Evolutionary conservation across 2,113 vertebrate genomes (phyloP), one percentile per base, ranked within the genome.

Genomic region (Herpetotheres cachinnans): DNA sequence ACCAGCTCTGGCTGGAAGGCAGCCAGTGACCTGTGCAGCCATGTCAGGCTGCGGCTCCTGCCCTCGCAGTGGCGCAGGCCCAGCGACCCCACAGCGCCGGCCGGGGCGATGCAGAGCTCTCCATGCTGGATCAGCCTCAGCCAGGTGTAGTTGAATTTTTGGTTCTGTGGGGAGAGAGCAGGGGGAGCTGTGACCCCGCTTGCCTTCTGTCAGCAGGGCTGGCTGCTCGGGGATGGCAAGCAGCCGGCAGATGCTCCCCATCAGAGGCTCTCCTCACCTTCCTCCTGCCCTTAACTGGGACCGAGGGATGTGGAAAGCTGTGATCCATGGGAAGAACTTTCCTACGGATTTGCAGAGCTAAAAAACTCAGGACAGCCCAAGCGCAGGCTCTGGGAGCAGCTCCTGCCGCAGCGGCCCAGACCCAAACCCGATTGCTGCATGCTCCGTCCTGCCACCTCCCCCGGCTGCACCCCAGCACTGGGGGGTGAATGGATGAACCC

Each of bases 61-160:
- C 84, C 94, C 94, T 98, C 97, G 61, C 99, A 99, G 18, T 5
- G 93, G 19, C 52, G 87, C 94, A 99, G 92, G 16, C 69, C 61
- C 55, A 98, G 76, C 6, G 82, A 38, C 18, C 66, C 95, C 6
- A 76, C 44, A 2, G 86, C 21, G 40, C 90, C 87, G 0, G 83
- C 21, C 0, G 97, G 94, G 10, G 95, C 93, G 2, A 99, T 4
- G 79, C 99, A 99, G 56, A 97, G 82, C 62, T 98, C 96, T 34
- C 96, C 96, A 11, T 99, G 99, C 71, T 94, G 98, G 91, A 99
- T 78, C 59, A 98, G 97, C 95, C 98, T 98, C 97, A 99, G 96
- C 99, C 99, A 99, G n/a, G 99, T 99, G 93, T 99, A 99, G 98
- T 99, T 99, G 97, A 99, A 99, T 69, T 98, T 95, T 73, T 99